Evolutionary conservation across 2,113 vertebrate species (phyloP).

Genomic region (Hassar affinis): DNA sequence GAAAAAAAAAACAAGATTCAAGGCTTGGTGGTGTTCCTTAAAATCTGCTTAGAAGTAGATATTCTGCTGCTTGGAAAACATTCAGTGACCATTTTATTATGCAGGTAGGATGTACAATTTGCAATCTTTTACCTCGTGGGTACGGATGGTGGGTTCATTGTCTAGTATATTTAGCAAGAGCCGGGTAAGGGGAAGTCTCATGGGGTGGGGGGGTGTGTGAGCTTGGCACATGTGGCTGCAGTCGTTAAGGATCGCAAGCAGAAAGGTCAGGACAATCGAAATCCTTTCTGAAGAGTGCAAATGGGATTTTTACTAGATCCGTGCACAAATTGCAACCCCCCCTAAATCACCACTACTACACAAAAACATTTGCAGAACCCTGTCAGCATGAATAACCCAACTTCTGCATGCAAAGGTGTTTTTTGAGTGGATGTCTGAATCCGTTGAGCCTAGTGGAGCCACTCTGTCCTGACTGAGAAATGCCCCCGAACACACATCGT

Average conservation of each 20-base stretch:
- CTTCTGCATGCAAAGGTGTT: slow-evolving; percentile 17
- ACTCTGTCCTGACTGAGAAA: slow-evolving; percentile 14
- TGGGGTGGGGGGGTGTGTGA: slow-evolving; percentile 56
- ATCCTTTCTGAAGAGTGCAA: slow-evolving; percentile 73
- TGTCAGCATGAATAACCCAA: slow-evolving; percentile 36
- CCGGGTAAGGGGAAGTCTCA: slow-evolving; percentile 39
- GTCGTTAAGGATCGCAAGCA: slow-evolving; percentile 65
- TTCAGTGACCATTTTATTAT: background rate
- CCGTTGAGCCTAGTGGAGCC: slow-evolving; percentile 1
- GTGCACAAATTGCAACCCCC: slow-evolving; percentile 18
- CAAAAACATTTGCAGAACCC: slow-evolving; percentile 28
- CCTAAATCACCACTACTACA: slow-evolving; percentile 51
- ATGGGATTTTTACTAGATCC: slow-evolving; percentile 71
- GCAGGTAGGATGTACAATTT: background rate
- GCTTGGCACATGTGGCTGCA: slow-evolving; percentile 62
- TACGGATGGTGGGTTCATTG: slow-evolving; percentile 31
- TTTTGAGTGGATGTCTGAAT: background rate
- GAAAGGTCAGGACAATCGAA: slow-evolving; percentile 72
- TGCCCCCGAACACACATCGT: no score
- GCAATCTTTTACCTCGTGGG: background rate
- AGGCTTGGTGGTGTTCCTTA: slow-evolving; percentile 16
- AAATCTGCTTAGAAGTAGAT: background rate
- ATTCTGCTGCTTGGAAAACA: background rate
- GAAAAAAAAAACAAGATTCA: slow-evolving; percentile 56
- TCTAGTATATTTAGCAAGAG: slow-evolving; percentile 27